Percentiles rank a stretch among this genome's conserved stretches.
These are phyloP conservation scores for Calliopsis andreniformis DNA, from an alignment of 1,140 invertebrate genomes.

Conservation along the genomic window DNA sequence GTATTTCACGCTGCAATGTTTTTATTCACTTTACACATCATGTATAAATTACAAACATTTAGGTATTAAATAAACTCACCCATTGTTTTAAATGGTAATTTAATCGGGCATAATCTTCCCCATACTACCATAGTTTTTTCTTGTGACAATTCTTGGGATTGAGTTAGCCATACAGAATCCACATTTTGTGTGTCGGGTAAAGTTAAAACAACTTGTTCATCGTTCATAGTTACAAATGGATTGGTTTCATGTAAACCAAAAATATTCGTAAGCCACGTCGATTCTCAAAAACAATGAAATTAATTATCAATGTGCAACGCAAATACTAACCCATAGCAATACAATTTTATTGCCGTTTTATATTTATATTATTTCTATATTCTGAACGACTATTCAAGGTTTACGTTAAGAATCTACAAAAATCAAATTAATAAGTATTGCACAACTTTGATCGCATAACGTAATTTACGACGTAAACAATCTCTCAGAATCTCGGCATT, in stretches of 20 bases:
- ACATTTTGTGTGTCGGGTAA: constrained; percentile 70
- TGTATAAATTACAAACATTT: not conserved
- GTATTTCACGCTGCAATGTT: no score
- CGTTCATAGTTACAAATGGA: constrained; percentile 28
- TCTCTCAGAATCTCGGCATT: not conserved
- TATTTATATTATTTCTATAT: no score
- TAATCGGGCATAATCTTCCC: constrained; percentile 68
- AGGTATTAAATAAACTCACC: constrained; percentile 56
- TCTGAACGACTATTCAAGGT: not conserved
- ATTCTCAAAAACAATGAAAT: constrained; percentile 1
- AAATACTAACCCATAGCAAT: constrained; percentile 9
- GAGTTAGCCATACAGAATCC: constrained; percentile 57
- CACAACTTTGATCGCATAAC: not conserved
- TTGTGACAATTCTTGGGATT: constrained; percentile 57
- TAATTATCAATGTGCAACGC: not conserved
- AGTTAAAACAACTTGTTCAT: constrained; percentile 50
- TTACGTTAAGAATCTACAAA: not conserved
- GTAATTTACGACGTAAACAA: not conserved
- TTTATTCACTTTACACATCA: no score
- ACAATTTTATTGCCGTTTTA: not conserved
- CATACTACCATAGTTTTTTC: constrained; percentile 47
- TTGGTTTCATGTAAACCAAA: constrained; percentile 39
- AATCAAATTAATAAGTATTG: not conserved
- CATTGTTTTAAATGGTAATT: constrained; percentile 44
- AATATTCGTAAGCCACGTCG: not conserved